A percentile compares a stretch with the other conserved stretches of the same genome.
Conservation (phyloP, 2,113 vertebrate genomes). For the Thalassarche chlororhynchos region DNA sequence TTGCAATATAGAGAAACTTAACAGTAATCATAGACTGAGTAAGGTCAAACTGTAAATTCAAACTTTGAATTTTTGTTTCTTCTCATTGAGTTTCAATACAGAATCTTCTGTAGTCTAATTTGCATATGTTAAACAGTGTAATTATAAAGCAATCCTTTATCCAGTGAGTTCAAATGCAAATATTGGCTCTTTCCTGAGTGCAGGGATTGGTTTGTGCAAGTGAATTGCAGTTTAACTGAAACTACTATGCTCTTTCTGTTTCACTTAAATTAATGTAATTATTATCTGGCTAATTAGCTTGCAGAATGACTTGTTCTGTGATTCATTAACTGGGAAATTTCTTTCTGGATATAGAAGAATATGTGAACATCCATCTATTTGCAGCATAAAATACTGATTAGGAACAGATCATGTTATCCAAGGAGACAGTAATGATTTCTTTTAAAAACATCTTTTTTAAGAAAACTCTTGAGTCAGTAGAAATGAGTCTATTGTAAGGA, state of each 20-base stretch:
- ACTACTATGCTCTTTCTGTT: constrained; percentile 40
- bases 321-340: constrained; percentile 61
- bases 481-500: constrained; percentile 3
- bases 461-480: not conserved
- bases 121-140: constrained; percentile 68
- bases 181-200: constrained; percentile 50
- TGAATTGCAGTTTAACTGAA: constrained; percentile 58
- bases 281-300: constrained; percentile 67
- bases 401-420: not conserved
- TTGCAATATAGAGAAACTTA: not conserved
- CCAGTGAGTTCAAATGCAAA: constrained; percentile 75
- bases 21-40: not conserved
- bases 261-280: constrained; percentile 71
- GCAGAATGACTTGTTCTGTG: constrained; percentile 46
- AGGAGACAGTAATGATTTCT: constrained; percentile 9
- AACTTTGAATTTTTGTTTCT: constrained; percentile 47
- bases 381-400: constrained; percentile 23
- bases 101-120: constrained; percentile 59
- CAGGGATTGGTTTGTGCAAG: constrained; percentile 40
- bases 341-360: constrained; percentile 10
- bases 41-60: constrained; percentile 48
- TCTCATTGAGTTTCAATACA: constrained; percentile 43
- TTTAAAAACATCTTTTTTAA: constrained; percentile 1
- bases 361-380: constrained; percentile 6
- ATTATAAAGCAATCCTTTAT: constrained; percentile 68